Conservation (phyloP, 2,888 invertebrate genomes). For the Cabera pusaria region DNA sequence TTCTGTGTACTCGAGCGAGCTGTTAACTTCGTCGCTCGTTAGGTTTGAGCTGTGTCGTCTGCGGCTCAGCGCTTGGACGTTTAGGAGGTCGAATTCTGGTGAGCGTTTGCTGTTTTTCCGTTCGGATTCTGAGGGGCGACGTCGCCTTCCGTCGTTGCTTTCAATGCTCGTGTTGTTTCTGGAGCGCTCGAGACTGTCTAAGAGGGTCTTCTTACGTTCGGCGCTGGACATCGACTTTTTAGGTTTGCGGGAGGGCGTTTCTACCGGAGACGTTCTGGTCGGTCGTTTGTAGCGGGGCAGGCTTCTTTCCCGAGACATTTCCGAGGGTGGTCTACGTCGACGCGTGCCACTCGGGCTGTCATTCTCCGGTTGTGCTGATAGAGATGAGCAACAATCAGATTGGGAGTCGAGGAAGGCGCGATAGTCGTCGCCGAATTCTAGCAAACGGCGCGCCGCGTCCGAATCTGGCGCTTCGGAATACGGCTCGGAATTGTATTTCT, state of each 20-base stretch:
- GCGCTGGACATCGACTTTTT: slow-evolving; percentile 79
- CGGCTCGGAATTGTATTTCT: slow-evolving; percentile 95
- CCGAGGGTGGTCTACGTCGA: slow-evolving; percentile 70
- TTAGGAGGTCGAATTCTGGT: slow-evolving; percentile 72
- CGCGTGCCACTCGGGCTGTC: slow-evolving; percentile 67
- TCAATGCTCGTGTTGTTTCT: slow-evolving; percentile 76
- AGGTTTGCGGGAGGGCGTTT: slow-evolving; percentile 68
- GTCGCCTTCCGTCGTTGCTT: slow-evolving; percentile 68
- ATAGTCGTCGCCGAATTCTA: slow-evolving; percentile 96
- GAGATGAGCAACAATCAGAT: slow-evolving; percentile 92
- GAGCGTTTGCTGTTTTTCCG: slow-evolving; percentile 70
- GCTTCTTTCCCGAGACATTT: slow-evolving; percentile 57
- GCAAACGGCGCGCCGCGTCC: slow-evolving; percentile 90
- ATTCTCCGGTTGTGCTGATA: slow-evolving; percentile 85
- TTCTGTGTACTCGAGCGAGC: slow-evolving; percentile 75
- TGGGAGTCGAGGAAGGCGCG: slow-evolving; percentile 94
- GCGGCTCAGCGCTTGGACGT: slow-evolving; percentile 68
- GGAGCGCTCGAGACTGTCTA: slow-evolving; percentile 75
- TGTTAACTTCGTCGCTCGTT: slow-evolving; percentile 77
- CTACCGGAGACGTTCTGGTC: slow-evolving; percentile 63
- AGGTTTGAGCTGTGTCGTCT: slow-evolving; percentile 74
- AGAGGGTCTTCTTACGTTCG: slow-evolving; percentile 73
- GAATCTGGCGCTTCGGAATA: slow-evolving; percentile 94
- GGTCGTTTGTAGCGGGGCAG: slow-evolving; percentile 67
- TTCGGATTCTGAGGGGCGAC: slow-evolving; percentile 66